Evolutionary conservation across 2,888 invertebrate genomes (phyloP).

Genomic region (Eupeodes latifasciatus): DNA sequence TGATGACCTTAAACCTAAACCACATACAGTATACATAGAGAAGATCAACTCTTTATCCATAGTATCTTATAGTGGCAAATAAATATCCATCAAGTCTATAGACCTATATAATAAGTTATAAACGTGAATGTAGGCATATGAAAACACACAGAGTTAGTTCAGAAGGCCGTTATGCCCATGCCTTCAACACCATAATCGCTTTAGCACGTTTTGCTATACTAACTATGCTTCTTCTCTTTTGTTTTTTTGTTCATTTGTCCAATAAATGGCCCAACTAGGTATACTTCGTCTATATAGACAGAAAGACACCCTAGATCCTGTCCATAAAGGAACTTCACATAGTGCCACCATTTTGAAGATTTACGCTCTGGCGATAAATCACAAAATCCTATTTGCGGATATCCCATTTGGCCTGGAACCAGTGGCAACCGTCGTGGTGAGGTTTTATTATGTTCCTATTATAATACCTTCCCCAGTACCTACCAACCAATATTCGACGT

Average conservation of each 20-base stretch:
- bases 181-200: slow-evolving; percentile 35
- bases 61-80: slow-evolving; percentile 28
- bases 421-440: slow-evolving; percentile 37
- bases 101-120: too few relatives aligned
- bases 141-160: slow-evolving; percentile 6
- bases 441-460: slow-evolving; percentile 71
- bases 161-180: slow-evolving; percentile 27
- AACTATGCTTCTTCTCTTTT: background rate
- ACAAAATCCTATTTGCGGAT: slow-evolving; percentile 72
- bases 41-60: background rate
- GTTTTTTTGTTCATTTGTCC: slow-evolving; percentile 7
- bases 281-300: background rate
- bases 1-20: background rate
- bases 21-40: background rate
- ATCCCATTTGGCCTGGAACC: slow-evolving; percentile 63
- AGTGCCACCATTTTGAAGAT: slow-evolving; percentile 48
- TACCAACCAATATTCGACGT: too few relatives aligned
- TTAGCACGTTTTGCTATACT: slow-evolving; percentile 7
- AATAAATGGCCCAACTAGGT: slow-evolving; percentile 8
- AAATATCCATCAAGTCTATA: slow-evolving; percentile 24
- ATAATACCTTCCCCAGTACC: background rate
- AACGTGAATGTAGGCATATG: background rate
- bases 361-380: slow-evolving; percentile 68
- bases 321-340: slow-evolving; percentile 40
- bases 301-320: slow-evolving; percentile 1